Conservation (phyloP, 2,113 vertebrate genomes). For the Mastomys natalensis region DNA sequence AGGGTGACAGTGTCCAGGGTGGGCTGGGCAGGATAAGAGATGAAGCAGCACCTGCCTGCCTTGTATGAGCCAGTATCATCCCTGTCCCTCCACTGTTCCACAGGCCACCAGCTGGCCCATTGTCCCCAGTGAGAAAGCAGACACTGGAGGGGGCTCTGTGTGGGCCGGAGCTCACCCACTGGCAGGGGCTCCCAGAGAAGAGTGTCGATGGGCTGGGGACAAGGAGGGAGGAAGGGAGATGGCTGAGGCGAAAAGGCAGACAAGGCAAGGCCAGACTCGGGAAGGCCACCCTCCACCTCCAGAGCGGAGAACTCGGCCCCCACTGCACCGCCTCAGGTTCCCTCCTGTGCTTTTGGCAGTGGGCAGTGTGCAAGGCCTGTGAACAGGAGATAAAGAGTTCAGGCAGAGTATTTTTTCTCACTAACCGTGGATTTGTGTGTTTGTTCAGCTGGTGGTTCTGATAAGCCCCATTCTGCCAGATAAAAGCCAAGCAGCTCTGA, state of each 20-base stretch:
- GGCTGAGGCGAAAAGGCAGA: background rate
- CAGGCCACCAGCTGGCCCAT: conserved; percentile 79
- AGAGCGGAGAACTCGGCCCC: conserved; percentile 8
- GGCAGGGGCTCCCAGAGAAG: conserved; percentile 39
- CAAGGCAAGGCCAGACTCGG: background rate
- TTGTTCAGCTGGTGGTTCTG: conserved; percentile 84
- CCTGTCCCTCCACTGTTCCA: conserved; percentile 58
- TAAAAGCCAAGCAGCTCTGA: conserved; percentile 75
- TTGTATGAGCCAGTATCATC: conserved; percentile 63
- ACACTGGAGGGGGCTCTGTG: conserved; percentile 39
- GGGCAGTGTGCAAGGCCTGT: conserved; percentile 78
- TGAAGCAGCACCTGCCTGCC: conserved; percentile 68
- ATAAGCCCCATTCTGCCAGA: conserved; percentile 82
- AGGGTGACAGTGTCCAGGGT: background rate
- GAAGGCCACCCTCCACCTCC: background rate
- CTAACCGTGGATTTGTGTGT: conserved; percentile 81
- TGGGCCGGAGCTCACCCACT: conserved; percentile 33
- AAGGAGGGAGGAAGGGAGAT: background rate
- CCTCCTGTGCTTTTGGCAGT: conserved; percentile 78
- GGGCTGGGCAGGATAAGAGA: background rate
- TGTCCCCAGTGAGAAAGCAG: conserved; percentile 75
- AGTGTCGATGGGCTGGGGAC: background rate
- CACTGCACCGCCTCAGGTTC: background rate
- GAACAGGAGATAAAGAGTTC: conserved; percentile 83
- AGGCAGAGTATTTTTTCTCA: conserved; percentile 78